Conservation (phyloP, 2,797 vertebrate species). For the Acomys russatus region DNA sequence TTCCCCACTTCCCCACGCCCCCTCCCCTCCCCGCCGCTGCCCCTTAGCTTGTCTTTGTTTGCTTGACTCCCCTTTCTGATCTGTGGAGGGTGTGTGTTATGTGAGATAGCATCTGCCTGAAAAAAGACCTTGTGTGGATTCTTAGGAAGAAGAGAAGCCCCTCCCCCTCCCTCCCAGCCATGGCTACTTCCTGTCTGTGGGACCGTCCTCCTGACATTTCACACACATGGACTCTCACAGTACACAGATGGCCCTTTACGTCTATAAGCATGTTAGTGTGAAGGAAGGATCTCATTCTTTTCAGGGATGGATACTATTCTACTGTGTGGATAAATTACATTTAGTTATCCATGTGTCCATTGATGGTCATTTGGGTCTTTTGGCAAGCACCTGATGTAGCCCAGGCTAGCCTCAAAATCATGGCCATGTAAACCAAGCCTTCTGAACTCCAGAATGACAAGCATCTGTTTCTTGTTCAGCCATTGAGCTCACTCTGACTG, state of each 20-base stretch:
- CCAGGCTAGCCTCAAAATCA: not conserved
- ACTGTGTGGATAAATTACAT: not conserved
- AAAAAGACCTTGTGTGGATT: not conserved
- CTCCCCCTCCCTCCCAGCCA: not conserved
- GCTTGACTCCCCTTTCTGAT: no score
- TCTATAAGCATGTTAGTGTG: not conserved
- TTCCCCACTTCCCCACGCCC: no score
- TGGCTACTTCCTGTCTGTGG: not conserved
- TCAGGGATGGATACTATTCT: not conserved
- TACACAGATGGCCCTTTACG: not conserved
- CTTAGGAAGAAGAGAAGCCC: not conserved
- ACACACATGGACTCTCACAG: not conserved
- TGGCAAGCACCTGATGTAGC: not conserved
- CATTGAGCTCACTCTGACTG: not conserved
- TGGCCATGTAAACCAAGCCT: not conserved
- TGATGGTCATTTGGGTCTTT: not conserved
- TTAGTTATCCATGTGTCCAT: not conserved
- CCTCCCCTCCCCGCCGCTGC: no score
- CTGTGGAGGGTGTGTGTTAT: fast-evolving
- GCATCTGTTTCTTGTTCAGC: not conserved
- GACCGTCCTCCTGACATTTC: not conserved
- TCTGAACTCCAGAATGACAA: not conserved
- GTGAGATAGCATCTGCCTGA: not conserved
- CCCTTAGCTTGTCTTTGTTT: not conserved
- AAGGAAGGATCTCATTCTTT: not conserved